A percentile compares a stretch with the other conserved stretches of the same genome.
Conservation (phyloP, 2,888 invertebrate species). For the Ypsolopha sequella region DNA sequence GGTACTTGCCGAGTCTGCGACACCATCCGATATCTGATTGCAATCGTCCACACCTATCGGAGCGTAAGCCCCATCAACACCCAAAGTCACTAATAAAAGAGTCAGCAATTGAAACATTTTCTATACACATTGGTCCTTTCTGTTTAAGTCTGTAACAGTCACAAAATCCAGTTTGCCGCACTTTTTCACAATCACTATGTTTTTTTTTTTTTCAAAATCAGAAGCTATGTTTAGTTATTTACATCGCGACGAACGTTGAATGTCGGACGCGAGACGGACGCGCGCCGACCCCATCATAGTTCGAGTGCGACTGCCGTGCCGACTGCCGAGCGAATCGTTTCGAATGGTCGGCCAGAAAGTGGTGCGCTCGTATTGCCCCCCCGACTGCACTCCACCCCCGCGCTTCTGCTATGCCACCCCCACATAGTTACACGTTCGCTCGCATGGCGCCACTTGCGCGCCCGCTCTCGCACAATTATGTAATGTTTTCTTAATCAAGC, state of each 20-base stretch:
- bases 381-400: slow-evolving; percentile 26
- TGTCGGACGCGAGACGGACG: slow-evolving; percentile 38
- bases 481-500: slow-evolving; percentile 66
- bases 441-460: slow-evolving; percentile 65
- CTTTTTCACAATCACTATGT: slow-evolving; percentile 3
- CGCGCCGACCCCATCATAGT: slow-evolving; percentile 55
- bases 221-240: slow-evolving; percentile 35
- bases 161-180: slow-evolving; percentile 5
- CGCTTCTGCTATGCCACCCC: slow-evolving; percentile 44
- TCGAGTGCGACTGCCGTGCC: slow-evolving; percentile 49
- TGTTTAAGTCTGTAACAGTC: not conserved
- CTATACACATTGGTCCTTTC: slow-evolving; percentile 54
- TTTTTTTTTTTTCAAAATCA: slow-evolving; percentile 26
- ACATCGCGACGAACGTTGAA: slow-evolving; percentile 50
- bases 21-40: slow-evolving; percentile 52
- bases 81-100: slow-evolving; percentile 63
- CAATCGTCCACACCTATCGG: slow-evolving; percentile 55
- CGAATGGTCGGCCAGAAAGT: slow-evolving; percentile 32
- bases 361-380: slow-evolving; percentile 43
- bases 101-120: slow-evolving; percentile 66
- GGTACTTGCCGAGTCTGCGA: slow-evolving; percentile 51
- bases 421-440: slow-evolving; percentile 60
- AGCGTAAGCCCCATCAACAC: slow-evolving; percentile 57
- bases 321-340: too few species aligned
- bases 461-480: slow-evolving; percentile 59